A percentile compares a stretch with the other conserved stretches of the same genome.
These are phyloP conservation scores for Brachionus angularis DNA, from an alignment of 1,140 invertebrate species.

Conservation along the genomic window DNA sequence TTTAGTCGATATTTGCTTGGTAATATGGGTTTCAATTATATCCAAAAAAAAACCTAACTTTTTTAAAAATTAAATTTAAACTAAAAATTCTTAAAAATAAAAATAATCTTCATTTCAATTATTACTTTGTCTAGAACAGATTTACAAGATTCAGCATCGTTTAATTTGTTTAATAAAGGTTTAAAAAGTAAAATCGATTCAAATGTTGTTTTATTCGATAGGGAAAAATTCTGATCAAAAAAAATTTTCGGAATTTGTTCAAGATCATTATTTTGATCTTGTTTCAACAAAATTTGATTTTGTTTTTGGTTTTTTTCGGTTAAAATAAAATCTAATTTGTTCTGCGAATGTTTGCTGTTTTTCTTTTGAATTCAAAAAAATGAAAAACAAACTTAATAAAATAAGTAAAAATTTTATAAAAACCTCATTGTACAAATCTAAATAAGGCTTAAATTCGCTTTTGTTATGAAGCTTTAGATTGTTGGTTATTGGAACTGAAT, in stretches of 20 bases:
- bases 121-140: slow-evolving; percentile 5
- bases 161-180: background rate
- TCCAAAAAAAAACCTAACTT: slow-evolving; percentile 68
- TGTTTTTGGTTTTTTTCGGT: background rate
- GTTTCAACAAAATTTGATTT: slow-evolving; percentile 44
- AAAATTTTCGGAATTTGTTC: slow-evolving; percentile 78
- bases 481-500: slow-evolving; percentile 57
- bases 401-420: no score
- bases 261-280: slow-evolving; percentile 61
- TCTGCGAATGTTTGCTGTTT: slow-evolving; percentile 54
- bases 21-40: slow-evolving; percentile 88
- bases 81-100: no score
- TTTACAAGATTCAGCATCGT: slow-evolving; percentile 22
- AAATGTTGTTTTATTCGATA: slow-evolving; percentile 68
- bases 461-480: slow-evolving; percentile 49
- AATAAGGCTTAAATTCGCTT: slow-evolving; percentile 70
- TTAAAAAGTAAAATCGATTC: background rate
- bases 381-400: no score
- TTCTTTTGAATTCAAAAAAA: slow-evolving; percentile 50
- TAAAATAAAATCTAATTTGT: slow-evolving; percentile 51
- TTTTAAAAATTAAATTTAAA: background rate
- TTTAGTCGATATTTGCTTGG: slow-evolving; percentile 87
- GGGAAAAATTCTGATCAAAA: slow-evolving; percentile 72
- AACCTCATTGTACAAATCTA: slow-evolving; percentile 70
- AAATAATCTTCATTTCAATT: no score